A percentile compares a stretch with the other conserved stretches of the same genome.
phyloP scores from a whole-genome alignment of 2,797 vertebrate genomes.

The Brachymystax lenok region DNA sequence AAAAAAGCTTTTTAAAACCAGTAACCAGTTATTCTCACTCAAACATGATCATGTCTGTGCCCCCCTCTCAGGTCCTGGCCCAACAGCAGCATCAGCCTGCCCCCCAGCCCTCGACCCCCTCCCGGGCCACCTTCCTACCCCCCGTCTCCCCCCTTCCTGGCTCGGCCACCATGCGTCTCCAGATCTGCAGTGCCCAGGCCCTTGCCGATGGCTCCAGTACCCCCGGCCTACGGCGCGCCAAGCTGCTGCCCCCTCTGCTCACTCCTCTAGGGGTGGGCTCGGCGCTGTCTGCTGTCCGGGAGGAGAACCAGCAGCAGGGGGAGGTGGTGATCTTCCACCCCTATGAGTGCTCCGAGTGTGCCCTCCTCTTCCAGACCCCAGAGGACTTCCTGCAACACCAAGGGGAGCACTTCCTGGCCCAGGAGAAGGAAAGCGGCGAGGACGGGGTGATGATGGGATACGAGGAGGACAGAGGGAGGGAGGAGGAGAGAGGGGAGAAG shows the following conservation, averaged over 20 bases:
- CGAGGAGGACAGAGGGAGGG: constrained; percentile 63
- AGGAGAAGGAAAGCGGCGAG: constrained; percentile 84
- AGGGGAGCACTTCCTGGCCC: constrained; percentile 86
- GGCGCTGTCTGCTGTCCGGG: constrained; percentile 55
- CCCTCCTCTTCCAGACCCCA: constrained; percentile 84
- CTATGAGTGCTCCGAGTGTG: constrained; percentile 90
- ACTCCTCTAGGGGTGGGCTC: constrained; percentile 43
- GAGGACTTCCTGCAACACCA: constrained; percentile 93
- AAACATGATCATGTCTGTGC: not conserved
- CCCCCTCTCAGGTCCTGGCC: constrained; percentile 67
- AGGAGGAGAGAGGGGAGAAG: constrained; percentile 59
- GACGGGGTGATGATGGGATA: constrained; percentile 69
- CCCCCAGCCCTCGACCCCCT: constrained; percentile 44
- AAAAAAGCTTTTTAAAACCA: constrained; percentile 13
- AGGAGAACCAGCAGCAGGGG: constrained; percentile 44
- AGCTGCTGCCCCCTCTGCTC: constrained; percentile 61
- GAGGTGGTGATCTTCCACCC: constrained; percentile 81
- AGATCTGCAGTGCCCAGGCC: constrained; percentile 81
- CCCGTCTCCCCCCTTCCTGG: constrained; percentile 65
- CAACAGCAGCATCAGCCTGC: constrained; percentile 57
- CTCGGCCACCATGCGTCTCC: constrained; percentile 81
- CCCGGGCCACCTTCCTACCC: constrained; percentile 65
- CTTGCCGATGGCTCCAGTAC: constrained; percentile 70
- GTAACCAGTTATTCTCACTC: not conserved
- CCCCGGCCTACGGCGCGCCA: constrained; percentile 57